phyloP scores from a whole-genome alignment of 1,140 invertebrate genomes.

The Macrobrachium nipponense region DNA sequence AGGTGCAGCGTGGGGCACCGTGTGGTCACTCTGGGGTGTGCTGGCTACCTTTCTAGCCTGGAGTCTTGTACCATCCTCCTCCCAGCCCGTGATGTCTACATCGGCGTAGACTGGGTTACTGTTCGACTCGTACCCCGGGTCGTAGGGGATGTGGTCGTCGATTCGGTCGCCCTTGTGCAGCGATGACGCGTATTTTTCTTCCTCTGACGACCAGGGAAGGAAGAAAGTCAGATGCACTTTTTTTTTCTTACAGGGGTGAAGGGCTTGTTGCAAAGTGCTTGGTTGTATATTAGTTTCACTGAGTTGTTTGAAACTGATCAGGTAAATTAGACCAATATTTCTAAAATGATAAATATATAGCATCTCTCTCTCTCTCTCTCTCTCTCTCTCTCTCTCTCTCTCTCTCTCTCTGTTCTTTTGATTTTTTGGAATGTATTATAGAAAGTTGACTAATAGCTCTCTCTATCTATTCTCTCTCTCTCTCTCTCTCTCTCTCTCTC shows the following conservation, averaged over 20 bases:
- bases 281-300: too few species aligned
- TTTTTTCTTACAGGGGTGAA: neutral
- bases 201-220: neutral
- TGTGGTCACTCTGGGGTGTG: constrained; percentile 37
- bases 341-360: too few species aligned
- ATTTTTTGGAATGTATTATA: too few species aligned
- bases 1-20: constrained; percentile 34
- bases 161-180: neutral
- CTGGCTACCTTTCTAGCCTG: constrained; percentile 59
- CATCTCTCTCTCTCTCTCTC: too few species aligned
- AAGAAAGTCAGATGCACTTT: neutral
- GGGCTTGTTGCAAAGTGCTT: too few species aligned
- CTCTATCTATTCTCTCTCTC: neutral
- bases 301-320: too few species aligned
- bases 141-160: constrained; percentile 14
- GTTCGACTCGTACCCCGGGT: constrained; percentile 24
- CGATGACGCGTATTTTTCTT: constrained; percentile 25
- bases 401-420: too few species aligned
- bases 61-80: constrained; percentile 33
- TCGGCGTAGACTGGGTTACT: constrained; percentile 41
- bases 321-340: too few species aligned
- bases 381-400: too few species aligned
- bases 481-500: neutral
- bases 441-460: too few species aligned
- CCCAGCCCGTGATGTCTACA: constrained; percentile 7